Conservation (phyloP, 2,113 vertebrate species). For the Oryzias melastigma region DNA sequence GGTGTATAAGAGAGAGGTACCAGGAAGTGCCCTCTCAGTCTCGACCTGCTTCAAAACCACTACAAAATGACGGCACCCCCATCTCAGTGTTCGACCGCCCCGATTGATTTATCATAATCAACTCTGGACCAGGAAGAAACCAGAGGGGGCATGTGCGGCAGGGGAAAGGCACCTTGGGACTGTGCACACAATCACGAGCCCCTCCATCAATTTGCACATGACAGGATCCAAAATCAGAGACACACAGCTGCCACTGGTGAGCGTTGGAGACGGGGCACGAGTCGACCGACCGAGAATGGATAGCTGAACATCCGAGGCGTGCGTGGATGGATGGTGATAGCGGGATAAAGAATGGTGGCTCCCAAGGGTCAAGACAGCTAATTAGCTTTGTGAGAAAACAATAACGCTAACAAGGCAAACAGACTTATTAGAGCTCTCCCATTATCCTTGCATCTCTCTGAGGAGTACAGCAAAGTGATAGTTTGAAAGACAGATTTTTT, state of each 20-base stretch:
- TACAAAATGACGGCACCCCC: slow-evolving; percentile 63
- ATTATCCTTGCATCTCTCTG: slow-evolving; percentile 58
- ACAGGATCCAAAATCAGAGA: slow-evolving; percentile 72
- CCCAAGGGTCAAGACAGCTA: slow-evolving; percentile 70
- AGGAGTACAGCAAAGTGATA: slow-evolving; percentile 34
- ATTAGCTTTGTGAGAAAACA: slow-evolving; percentile 80
- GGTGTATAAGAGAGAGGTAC: slow-evolving; percentile 48
- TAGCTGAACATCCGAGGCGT: slow-evolving; percentile 39
- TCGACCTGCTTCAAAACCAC: slow-evolving; percentile 35
- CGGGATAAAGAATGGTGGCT: slow-evolving; percentile 59
- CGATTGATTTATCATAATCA: slow-evolving; percentile 81
- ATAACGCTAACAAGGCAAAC: slow-evolving; percentile 78
- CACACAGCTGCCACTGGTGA: slow-evolving; percentile 52
- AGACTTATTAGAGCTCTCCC: slow-evolving; percentile 70
- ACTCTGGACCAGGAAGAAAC: slow-evolving; percentile 72
- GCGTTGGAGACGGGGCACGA: slow-evolving; percentile 33
- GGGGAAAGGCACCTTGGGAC: slow-evolving; percentile 82
- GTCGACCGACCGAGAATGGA: slow-evolving; percentile 36
- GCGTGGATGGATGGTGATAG: slow-evolving; percentile 51
- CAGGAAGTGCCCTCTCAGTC: slow-evolving; percentile 54
- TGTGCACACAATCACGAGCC: slow-evolving; percentile 72
- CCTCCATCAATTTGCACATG: slow-evolving; percentile 79
- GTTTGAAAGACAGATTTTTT: slow-evolving; percentile 50
- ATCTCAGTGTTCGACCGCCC: slow-evolving; percentile 72
- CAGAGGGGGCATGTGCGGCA: slow-evolving; percentile 59